Evolutionary conservation across 2,888 invertebrate genomes (phyloP).

Genomic region (Clistopyga incitator): DNA sequence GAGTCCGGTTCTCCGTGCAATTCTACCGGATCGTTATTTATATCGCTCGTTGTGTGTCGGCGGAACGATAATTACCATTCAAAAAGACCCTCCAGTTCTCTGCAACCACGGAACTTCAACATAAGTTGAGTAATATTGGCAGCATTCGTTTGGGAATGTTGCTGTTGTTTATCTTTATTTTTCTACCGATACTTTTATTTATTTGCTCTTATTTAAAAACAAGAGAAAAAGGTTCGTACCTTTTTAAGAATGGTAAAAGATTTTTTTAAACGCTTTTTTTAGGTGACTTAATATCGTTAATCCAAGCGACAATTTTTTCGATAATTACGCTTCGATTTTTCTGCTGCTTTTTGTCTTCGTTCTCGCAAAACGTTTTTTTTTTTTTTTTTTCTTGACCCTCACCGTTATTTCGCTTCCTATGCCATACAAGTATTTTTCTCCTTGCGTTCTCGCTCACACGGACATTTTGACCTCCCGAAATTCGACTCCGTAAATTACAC

Average conservation of each 20-base stretch:
- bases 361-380: conserved; percentile 21
- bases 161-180: too few relatives aligned
- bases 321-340: conserved; percentile 71
- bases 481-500: conserved; percentile 69
- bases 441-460: conserved; percentile 49
- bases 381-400: conserved; percentile 14
- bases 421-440: conserved; percentile 6
- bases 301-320: conserved; percentile 57
- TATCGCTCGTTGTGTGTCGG: conserved; percentile 75
- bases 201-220: too few relatives aligned
- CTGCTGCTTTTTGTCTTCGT: conserved; percentile 49
- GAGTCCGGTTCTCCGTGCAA: conserved; percentile 56
- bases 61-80: conserved; percentile 78
- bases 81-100: conserved; percentile 59
- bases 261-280: too few relatives aligned
- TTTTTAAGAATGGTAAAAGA: too few relatives aligned
- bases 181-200: too few relatives aligned
- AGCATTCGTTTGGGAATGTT: too few relatives aligned
- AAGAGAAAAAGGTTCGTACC: too few relatives aligned
- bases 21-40: conserved; percentile 75
- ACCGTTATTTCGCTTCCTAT: conserved; percentile 5
- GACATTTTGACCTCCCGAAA: conserved; percentile 60
- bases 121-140: too few relatives aligned
- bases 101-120: background rate
- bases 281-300: conserved; percentile 69